Percentiles rank a stretch among this genome's conserved stretches.
Evolutionary conservation across 1,140 invertebrate species (phyloP).

Genomic region (Diachasmimorpha longicaudata): DNA sequence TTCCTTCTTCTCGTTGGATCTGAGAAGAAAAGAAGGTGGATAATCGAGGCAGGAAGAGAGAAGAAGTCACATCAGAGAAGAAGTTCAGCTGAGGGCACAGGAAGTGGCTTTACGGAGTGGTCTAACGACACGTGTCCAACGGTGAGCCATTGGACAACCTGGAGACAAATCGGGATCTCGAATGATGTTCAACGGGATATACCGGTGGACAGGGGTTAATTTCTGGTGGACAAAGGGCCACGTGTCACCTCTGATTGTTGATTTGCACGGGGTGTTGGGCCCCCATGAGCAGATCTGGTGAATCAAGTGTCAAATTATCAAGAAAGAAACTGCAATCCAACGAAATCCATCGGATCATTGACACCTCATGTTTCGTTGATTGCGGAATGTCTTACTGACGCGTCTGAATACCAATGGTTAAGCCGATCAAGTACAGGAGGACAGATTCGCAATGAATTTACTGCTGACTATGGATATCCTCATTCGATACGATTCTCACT

Average conservation of each 20-base stretch:
- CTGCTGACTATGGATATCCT: not conserved
- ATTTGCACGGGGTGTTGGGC: not conserved
- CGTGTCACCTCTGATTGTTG: not conserved
- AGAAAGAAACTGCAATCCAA: not conserved
- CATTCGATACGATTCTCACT: slow-evolving; percentile 1
- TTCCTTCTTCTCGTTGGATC: slow-evolving; percentile 40
- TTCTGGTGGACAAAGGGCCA: not conserved
- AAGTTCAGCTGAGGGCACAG: slow-evolving; percentile 20
- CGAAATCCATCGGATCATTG: slow-evolving; percentile 9
- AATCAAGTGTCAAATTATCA: not conserved
- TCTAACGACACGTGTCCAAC: slow-evolving; percentile 47
- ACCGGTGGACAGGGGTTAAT: not conserved
- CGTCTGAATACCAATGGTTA: slow-evolving; percentile 1
- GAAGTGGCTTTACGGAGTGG: slow-evolving; percentile 39
- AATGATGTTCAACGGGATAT: slow-evolving; percentile 20
- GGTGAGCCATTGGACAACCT: slow-evolving; percentile 37
- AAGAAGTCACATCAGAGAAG: not conserved
- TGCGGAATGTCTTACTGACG: slow-evolving; percentile 12
- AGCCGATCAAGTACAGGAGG: not conserved
- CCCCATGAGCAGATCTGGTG: too few relatives aligned
- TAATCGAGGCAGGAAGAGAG: slow-evolving; percentile 9
- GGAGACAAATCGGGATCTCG: not conserved
- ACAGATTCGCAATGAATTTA: slow-evolving; percentile 13
- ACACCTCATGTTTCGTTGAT: not conserved
- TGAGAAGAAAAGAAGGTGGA: slow-evolving; percentile 17